These are phyloP conservation scores for Rhorus exstirpatorius DNA, from an alignment of 2,888 invertebrate genomes.

Conservation along the genomic window DNA sequence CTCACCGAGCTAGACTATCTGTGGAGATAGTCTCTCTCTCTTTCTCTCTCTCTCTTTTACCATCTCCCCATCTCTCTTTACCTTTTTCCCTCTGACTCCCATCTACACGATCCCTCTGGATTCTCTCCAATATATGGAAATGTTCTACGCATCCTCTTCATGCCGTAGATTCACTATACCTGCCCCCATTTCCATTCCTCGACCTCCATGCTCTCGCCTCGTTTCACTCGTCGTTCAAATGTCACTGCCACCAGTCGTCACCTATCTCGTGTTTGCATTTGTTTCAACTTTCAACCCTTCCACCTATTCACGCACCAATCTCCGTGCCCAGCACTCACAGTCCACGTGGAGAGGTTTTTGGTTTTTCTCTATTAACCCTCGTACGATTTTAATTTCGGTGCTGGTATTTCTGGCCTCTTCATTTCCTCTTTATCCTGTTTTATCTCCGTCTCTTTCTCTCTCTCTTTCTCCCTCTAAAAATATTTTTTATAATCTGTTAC, in stretches of 20 bases:
- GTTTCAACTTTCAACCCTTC: slow-evolving; percentile 61
- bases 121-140: not conserved
- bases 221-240: slow-evolving; percentile 41
- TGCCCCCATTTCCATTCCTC: slow-evolving; percentile 18
- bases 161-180: slow-evolving; percentile 13
- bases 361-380: slow-evolving; percentile 9
- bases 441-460: not conserved
- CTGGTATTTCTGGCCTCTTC: slow-evolving; percentile 35
- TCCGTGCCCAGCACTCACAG: slow-evolving; percentile 57
- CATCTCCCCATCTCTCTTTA: too few relatives aligned
- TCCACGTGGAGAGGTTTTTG: slow-evolving; percentile 8
- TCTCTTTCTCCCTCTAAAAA: not conserved
- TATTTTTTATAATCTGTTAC: not conserved
- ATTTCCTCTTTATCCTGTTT: slow-evolving; percentile 2
- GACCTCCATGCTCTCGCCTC: slow-evolving; percentile 23
- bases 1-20: slow-evolving; percentile 32
- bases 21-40: not conserved
- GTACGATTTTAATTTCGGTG: slow-evolving; percentile 19
- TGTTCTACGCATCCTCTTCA: not conserved
- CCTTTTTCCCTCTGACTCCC: not conserved
- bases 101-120: not conserved
- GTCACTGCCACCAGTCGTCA: slow-evolving; percentile 33
- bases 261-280: slow-evolving; percentile 59
- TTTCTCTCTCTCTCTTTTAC: slow-evolving; percentile 1
- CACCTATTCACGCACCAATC: slow-evolving; percentile 63